Evolutionary conservation across 2,797 vertebrate species (phyloP).

Genomic region (Rhyacichthys aspro): DNA sequence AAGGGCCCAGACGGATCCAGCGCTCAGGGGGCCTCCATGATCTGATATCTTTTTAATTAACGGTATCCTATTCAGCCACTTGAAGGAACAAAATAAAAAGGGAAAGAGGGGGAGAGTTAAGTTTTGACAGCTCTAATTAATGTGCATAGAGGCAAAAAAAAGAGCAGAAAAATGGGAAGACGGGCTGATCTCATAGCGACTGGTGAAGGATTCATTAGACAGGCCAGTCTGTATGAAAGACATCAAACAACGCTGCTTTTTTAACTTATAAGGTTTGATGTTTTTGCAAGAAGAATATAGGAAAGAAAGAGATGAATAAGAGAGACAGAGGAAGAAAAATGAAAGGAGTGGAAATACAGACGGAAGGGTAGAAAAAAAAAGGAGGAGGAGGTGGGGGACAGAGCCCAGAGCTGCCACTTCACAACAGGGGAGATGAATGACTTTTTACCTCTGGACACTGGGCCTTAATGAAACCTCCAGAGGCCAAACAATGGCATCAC

Average conservation of each 20-base stretch:
- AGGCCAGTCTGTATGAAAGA: conserved; percentile 71
- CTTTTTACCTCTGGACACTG: conserved; percentile 84
- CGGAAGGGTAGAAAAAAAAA: conserved; percentile 32
- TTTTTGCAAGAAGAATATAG: conserved; percentile 14
- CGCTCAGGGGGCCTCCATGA: conserved; percentile 79
- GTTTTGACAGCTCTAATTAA: conserved; percentile 87
- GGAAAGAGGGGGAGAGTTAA: conserved; percentile 70
- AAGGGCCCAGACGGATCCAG: conserved; percentile 62
- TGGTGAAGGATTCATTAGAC: conserved; percentile 81
- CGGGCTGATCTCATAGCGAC: conserved; percentile 64
- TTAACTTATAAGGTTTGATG: conserved; percentile 29
- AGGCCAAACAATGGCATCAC: conserved; percentile 83
- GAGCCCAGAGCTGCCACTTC: conserved; percentile 79
- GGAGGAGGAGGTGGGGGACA: conserved; percentile 27
- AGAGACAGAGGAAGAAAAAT: neutral
- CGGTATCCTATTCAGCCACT: conserved; percentile 83
- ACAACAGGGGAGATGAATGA: conserved; percentile 84
- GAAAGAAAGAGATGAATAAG: neutral
- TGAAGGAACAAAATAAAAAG: conserved; percentile 80
- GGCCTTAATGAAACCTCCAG: conserved; percentile 86
- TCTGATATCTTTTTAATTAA: conserved; percentile 89
- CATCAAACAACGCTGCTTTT: conserved; percentile 77
- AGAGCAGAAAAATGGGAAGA: conserved; percentile 35
- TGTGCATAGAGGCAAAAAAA: conserved; percentile 69
- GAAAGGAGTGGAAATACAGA: conserved; percentile 36